These are phyloP conservation scores for Dipodomys merriami DNA, from an alignment of 2,113 vertebrate genomes.

Conservation along the genomic window DNA sequence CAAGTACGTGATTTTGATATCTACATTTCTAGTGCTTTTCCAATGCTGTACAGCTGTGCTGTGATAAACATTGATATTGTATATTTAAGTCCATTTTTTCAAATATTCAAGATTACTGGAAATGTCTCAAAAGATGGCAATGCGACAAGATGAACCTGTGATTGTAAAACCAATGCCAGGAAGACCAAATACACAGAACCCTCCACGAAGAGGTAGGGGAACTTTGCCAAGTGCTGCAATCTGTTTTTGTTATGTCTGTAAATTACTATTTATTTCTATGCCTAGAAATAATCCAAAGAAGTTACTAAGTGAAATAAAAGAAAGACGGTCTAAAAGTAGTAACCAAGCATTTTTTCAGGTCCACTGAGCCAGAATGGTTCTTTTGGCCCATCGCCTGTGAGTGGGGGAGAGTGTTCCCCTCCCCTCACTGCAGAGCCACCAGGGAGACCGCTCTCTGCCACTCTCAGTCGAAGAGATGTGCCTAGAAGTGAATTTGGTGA, in stretches of 20 bases:
- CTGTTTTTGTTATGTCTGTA: background rate
- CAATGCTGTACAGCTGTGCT: background rate
- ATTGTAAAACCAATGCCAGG: conserved; percentile 94
- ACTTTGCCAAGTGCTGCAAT: background rate
- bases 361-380: conserved; percentile 91
- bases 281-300: background rate
- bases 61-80: background rate
- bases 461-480: conserved; percentile 88
- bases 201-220: conserved; percentile 89
- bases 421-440: conserved; percentile 93
- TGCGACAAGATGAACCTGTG: conserved; percentile 91
- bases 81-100: background rate
- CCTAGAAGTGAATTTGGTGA: conserved; percentile 84
- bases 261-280: background rate
- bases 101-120: conserved; percentile 88
- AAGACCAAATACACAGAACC: conserved; percentile 86
- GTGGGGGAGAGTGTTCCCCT: conserved; percentile 96
- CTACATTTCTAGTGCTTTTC: accelerated
- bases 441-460: conserved; percentile 91
- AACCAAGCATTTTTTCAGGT: conserved; percentile 79
- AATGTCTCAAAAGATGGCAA: conserved; percentile 90
- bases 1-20: conserved; percentile 86
- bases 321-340: background rate
- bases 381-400: conserved; percentile 97
- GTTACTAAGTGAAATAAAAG: background rate